A percentile compares a stretch with the other conserved stretches of the same genome.
phyloP scores from a whole-genome alignment of 2,113 vertebrate genomes.

The Gopherus flavomarginatus region DNA sequence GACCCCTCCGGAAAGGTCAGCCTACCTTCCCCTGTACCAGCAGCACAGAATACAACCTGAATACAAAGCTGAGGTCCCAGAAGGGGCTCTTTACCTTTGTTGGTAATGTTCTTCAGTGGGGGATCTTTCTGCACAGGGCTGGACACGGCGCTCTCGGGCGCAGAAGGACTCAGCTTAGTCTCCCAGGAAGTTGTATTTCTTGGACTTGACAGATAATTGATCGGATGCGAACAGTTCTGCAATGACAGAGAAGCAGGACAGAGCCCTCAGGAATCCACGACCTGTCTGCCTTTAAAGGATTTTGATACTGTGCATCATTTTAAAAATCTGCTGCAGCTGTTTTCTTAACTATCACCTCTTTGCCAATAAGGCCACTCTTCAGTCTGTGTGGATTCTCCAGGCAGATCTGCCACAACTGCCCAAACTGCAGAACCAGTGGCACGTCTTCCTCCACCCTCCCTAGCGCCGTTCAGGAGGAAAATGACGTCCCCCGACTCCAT shows the following conservation, averaged over 20 bases:
- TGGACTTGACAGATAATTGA: slow-evolving; percentile 82
- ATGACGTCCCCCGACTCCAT: neutral
- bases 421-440: neutral
- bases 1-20: neutral
- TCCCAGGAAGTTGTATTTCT: slow-evolving; percentile 80
- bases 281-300: fast-evolving
- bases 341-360: neutral
- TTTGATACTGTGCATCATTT: neutral
- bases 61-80: neutral
- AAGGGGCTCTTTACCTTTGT: slow-evolving; percentile 53
- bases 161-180: slow-evolving; percentile 69
- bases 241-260: neutral
- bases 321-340: neutral
- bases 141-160: slow-evolving; percentile 76
- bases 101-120: slow-evolving; percentile 46
- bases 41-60: fast-evolving
- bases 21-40: neutral
- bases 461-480: fast-evolving
- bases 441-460: neutral
- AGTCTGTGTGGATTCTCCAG: fast-evolving
- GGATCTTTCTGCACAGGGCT: slow-evolving; percentile 63
- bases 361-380: neutral
- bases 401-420: neutral
- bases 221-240: slow-evolving; percentile 88
- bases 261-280: neutral